Evolutionary conservation across 2,888 invertebrate genomes (phyloP).

Genomic region (Unio pictorum): DNA sequence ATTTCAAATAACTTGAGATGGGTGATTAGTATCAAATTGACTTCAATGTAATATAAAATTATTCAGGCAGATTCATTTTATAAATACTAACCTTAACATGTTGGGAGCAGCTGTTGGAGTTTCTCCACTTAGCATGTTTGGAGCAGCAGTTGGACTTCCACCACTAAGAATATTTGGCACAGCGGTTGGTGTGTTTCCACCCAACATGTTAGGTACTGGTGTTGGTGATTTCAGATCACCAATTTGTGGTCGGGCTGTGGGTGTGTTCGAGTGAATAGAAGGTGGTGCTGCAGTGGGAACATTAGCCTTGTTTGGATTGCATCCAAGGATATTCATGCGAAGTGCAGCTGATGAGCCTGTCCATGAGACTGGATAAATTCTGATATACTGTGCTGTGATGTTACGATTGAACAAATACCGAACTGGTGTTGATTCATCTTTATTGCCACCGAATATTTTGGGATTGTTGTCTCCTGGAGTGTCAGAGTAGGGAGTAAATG

Average conservation of each 20-base stretch:
- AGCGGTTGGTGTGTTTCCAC: slow-evolving; percentile 9
- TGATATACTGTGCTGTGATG: slow-evolving; percentile 50
- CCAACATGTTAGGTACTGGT: slow-evolving; percentile 7
- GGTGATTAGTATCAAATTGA: too few relatives aligned
- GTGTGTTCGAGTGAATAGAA: slow-evolving; percentile 13
- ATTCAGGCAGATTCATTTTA: too few relatives aligned
- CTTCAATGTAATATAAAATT: too few relatives aligned
- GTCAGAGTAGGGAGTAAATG: slow-evolving; percentile 48
- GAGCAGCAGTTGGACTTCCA: not conserved
- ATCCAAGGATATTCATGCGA: slow-evolving; percentile 54
- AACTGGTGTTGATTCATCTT: slow-evolving; percentile 37
- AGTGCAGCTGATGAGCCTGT: slow-evolving; percentile 38
- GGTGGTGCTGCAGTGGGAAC: slow-evolving; percentile 22
- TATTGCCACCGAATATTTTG: slow-evolving; percentile 46
- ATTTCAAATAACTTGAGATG: too few relatives aligned
- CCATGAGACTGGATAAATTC: slow-evolving; percentile 44
- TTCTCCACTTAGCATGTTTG: slow-evolving; percentile 1
- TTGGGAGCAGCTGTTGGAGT: slow-evolving; percentile 14
- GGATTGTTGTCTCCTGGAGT: slow-evolving; percentile 38
- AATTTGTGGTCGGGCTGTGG: slow-evolving; percentile 23
- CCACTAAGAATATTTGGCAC: slow-evolving; percentile 3
- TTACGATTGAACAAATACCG: slow-evolving; percentile 57
- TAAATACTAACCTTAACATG: too few relatives aligned
- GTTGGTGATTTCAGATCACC: slow-evolving; percentile 15
- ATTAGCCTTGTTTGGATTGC: slow-evolving; percentile 43